Evolutionary conservation across 2,113 vertebrate species (phyloP), one percentile per base, ranked within the genome.

Genomic region (Otis tarda): DNA sequence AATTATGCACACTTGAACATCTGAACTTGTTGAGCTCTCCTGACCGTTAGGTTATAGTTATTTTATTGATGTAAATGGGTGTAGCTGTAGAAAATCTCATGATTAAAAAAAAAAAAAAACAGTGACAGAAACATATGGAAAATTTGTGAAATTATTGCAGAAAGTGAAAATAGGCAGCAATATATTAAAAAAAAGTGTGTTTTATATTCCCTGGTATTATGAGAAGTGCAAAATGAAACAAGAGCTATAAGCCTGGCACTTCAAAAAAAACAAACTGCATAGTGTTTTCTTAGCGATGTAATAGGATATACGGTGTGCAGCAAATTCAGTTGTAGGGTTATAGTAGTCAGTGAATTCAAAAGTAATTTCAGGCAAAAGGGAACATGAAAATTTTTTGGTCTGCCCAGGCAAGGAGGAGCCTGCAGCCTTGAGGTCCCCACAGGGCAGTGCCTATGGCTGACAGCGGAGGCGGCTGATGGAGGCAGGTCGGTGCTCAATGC

Each of bases 241-340:
- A 33, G 5, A 81, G 69, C 61, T 61, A 4, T 35, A 28, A 56
- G n/a, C 18, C 14, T 33, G 61, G 47, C 76, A 43, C 21, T 3
- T 16, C 0, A 3, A n/a, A 57, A 21, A 69, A 37, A 9, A 11
- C 41, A 55, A 76, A 5, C 12, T 14, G 18, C 9, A 7, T 1
- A 16, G 8, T 2, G 25, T 56, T 55, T 49, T 14, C 18, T 63
- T 24, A 12, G 35, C 28, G 19, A 16, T 37, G 55, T 16, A 9
- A 24, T 24, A 33, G 76, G 27, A 28, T 31, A 16, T 14, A 8
- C 0, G 17, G 41, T 24, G 31, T 21, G 45, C 67, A 39, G 67
- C 37, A 39, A 37, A n/a, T 30, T 52, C 6, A 17, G 12, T 60
- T 41, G 68, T 33, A 24, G 31, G 81, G 41, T 63, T 35, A 22